A percentile compares a stretch with the other conserved stretches of the same genome.
Evolutionary conservation across 2,888 invertebrate species (phyloP).

Genomic region (Incurvaria masculella): DNA sequence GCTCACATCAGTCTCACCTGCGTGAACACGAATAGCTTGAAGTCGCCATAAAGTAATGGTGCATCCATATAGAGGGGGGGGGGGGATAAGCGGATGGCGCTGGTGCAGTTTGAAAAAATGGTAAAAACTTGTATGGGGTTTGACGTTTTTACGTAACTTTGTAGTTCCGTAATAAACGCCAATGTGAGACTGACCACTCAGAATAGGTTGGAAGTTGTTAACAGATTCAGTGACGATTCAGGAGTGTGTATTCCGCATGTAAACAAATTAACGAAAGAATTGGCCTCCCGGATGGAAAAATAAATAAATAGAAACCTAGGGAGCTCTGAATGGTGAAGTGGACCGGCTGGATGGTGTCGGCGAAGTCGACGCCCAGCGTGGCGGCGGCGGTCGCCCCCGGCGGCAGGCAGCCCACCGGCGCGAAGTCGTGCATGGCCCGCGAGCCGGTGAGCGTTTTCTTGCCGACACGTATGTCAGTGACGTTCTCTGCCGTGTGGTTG

Average conservation of each 20-base stretch:
- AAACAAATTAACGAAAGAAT: too few species aligned
- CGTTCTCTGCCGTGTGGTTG: conserved; percentile 65
- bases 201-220: not conserved
- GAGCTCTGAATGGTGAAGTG: conserved; percentile 72
- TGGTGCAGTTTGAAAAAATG: too few species aligned
- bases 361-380: conserved; percentile 85
- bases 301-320: conserved; percentile 33
- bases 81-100: too few species aligned
- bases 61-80: too few species aligned
- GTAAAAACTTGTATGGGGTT: too few species aligned
- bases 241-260: too few species aligned
- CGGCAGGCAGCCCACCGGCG: conserved; percentile 56
- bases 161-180: not conserved
- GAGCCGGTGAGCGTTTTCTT: conserved; percentile 53
- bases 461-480: conserved; percentile 67
- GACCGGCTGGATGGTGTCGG: conserved; percentile 87
- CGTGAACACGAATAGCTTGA: too few species aligned
- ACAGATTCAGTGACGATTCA: not conserved
- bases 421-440: conserved; percentile 35
- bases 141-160: too few species aligned
- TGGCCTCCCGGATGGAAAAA: not conserved
- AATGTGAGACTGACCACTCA: not conserved
- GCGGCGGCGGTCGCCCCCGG: conserved; percentile 63
- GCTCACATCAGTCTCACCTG: conserved; percentile 58
- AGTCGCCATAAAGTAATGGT: too few species aligned